Conservation (phyloP, 92 coral and sea anemone species). For the Muricea muricata region DNA sequence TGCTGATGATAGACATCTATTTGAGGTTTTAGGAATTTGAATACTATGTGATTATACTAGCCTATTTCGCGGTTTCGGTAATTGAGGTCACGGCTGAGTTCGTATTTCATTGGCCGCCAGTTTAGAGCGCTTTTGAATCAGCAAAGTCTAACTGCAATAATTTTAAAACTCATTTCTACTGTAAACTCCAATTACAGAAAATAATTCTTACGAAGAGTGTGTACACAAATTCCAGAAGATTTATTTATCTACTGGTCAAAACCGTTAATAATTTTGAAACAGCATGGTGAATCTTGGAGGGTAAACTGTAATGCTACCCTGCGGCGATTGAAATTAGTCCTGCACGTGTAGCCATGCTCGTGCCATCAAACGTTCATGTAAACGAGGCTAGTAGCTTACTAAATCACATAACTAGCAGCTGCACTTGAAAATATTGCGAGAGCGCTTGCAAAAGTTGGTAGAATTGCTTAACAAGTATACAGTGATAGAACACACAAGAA, state of each 20-base stretch:
- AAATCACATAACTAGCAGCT: neutral
- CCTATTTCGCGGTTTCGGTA: neutral
- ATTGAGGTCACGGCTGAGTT: slow-evolving; percentile 20
- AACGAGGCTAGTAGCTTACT: neutral
- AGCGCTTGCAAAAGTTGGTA: neutral
- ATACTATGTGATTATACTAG: neutral
- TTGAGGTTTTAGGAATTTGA: neutral
- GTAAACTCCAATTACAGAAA: no score
- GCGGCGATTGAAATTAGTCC: neutral
- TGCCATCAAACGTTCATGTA: neutral
- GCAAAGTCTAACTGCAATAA: neutral
- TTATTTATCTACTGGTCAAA: neutral
- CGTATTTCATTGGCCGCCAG: neutral
- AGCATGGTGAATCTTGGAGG: slow-evolving; percentile 12
- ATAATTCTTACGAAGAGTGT: neutral
- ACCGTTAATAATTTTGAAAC: neutral
- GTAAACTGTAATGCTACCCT: neutral
- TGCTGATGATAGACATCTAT: neutral
- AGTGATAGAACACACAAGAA: neutral
- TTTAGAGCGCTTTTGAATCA: neutral
- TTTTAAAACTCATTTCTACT: neutral
- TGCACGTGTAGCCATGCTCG: slow-evolving; percentile 14
- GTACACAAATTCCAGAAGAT: neutral
- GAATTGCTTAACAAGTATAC: neutral
- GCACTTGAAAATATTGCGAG: neutral